A percentile compares a stretch with the other conserved stretches of the same genome.
Conservation (phyloP, 1,140 invertebrate species). For the Melanaphis sacchari region DNA sequence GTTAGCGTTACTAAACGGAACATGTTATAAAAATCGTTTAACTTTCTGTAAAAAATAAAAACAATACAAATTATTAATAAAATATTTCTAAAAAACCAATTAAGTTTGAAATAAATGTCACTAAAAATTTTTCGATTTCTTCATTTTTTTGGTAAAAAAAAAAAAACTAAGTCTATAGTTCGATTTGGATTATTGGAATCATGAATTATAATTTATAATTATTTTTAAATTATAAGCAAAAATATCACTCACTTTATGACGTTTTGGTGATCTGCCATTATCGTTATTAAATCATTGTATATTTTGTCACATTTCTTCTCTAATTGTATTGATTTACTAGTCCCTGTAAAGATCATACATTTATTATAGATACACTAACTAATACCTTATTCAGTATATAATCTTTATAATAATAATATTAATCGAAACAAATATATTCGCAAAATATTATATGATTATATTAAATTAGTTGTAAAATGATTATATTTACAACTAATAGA, state of each 20-base stretch:
- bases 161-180: not conserved
- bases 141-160: not conserved
- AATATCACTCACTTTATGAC: not conserved
- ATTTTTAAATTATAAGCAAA: not conserved
- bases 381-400: not conserved
- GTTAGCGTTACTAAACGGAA: not conserved
- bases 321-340: not conserved
- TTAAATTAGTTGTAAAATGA: not conserved
- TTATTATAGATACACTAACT: not conserved
- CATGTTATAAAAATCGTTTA: not conserved
- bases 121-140: too few relatives aligned
- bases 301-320: not conserved
- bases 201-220: not conserved
- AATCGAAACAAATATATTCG: not conserved
- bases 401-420: not conserved
- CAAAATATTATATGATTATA: not conserved
- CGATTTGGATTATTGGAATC: not conserved
- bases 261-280: not conserved
- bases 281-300: not conserved
- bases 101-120: not conserved
- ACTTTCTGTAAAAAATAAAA: slow-evolving; percentile 5
- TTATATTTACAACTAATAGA: not conserved
- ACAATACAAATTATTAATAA: not conserved
- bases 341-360: not conserved
- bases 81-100: not conserved